Percentiles rank a stretch among this genome's conserved stretches.
Conservation (phyloP, 2,888 invertebrate species). For the Nipponacmea schrenckii region DNA sequence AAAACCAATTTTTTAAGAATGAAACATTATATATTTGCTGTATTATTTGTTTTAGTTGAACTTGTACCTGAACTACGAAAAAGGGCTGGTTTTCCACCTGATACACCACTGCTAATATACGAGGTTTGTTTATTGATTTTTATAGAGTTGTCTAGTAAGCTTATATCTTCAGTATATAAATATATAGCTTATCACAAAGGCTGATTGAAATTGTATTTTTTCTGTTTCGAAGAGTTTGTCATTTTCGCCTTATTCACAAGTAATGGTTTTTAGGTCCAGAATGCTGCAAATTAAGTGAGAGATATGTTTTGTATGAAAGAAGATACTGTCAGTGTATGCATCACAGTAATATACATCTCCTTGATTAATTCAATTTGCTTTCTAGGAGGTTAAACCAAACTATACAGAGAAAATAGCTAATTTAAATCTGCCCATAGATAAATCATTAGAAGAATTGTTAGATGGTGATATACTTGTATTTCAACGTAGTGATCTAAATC, state of each 20-base stretch:
- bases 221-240: too few species aligned
- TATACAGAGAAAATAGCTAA: slow-evolving; percentile 85
- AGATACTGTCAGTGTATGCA: too few species aligned
- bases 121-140: slow-evolving; percentile 71
- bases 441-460: slow-evolving; percentile 85
- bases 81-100: slow-evolving; percentile 86
- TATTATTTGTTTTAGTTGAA: slow-evolving; percentile 73
- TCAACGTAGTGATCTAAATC: slow-evolving; percentile 87
- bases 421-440: slow-evolving; percentile 86
- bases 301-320: too few species aligned
- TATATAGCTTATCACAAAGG: too few species aligned
- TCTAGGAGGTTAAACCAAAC: slow-evolving; percentile 86
- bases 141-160: too few species aligned
- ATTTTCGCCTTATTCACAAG: too few species aligned
- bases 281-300: too few species aligned
- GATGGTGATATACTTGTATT: slow-evolving; percentile 98
- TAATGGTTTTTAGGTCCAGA: too few species aligned
- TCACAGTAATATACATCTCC: too few species aligned
- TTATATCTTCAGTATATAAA: too few species aligned
- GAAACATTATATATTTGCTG: not conserved
- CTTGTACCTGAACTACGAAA: slow-evolving; percentile 88
- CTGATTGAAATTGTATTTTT: too few species aligned
- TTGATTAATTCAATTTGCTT: not conserved
- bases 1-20: not conserved
- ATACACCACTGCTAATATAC: slow-evolving; percentile 88